Percentiles rank a stretch among this genome's conserved stretches.
These are phyloP conservation scores for Notiomystis cincta DNA, from an alignment of 2,113 vertebrate genomes.

Conservation along the genomic window DNA sequence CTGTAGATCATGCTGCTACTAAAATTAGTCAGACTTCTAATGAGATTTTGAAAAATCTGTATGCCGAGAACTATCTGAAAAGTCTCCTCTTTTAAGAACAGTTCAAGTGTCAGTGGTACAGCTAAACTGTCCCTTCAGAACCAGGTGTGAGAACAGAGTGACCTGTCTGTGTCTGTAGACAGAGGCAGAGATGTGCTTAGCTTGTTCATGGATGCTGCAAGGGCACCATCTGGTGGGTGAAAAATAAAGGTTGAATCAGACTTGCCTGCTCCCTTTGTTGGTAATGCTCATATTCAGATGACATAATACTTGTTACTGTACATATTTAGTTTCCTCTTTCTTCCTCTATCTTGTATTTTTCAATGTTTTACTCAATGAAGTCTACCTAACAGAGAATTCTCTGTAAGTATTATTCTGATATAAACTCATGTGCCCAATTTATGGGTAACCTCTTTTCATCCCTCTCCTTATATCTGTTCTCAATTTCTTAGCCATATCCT, in stretches of 20 bases:
- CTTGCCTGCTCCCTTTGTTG: not conserved
- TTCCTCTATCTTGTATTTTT: not conserved
- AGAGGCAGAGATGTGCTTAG: rapidly evolving
- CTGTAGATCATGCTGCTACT: not conserved
- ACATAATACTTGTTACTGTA: not conserved
- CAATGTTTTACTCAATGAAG: not conserved
- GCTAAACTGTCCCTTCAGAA: not conserved
- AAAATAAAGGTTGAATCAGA: not conserved
- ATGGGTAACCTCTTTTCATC: rapidly evolving
- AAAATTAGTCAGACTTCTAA: slow-evolving; percentile 27
- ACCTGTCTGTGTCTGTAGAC: not conserved
- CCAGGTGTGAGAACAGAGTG: not conserved
- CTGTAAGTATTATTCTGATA: not conserved
- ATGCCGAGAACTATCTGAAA: not conserved
- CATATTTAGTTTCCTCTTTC: not conserved
- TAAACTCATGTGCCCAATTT: not conserved
- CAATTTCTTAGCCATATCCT: not conserved
- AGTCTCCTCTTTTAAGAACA: not conserved
- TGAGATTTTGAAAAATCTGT: slow-evolving; percentile 60
- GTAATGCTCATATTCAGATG: not conserved
- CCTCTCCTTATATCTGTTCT: not conserved
- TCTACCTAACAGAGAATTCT: not conserved
- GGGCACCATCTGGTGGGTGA: slow-evolving; percentile 49
- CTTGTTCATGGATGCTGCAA: not conserved
- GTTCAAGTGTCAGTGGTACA: not conserved